phyloP scores from a whole-genome alignment of 2,888 invertebrate genomes.

The Lomographa bimaculata region DNA sequence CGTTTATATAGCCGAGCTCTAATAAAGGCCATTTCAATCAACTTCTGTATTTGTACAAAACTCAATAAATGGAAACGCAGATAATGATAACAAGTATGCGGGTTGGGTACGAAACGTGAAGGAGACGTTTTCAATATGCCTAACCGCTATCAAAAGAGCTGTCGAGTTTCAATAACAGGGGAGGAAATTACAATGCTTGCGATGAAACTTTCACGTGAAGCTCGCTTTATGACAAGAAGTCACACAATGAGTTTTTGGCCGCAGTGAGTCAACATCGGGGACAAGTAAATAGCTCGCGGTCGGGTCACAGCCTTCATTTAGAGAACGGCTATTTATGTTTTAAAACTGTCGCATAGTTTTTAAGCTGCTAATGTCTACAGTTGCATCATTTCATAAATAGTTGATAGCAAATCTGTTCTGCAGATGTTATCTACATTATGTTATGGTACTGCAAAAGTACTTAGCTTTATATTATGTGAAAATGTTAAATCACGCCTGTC shows the following conservation, averaged over 20 bases:
- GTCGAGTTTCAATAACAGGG: slow-evolving; percentile 56
- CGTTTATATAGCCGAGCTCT: slow-evolving; percentile 16
- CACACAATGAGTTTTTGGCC: slow-evolving; percentile 75
- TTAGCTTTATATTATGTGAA: slow-evolving; percentile 1
- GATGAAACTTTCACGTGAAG: slow-evolving; percentile 58
- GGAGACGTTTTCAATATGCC: slow-evolving; percentile 47
- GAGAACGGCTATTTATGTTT: slow-evolving; percentile 51
- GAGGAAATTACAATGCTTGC: slow-evolving; percentile 61
- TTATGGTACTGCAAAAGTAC: too few species aligned
- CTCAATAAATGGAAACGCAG: slow-evolving; percentile 33
- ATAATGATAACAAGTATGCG: slow-evolving; percentile 28
- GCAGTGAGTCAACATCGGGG: slow-evolving; percentile 64
- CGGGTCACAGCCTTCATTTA: slow-evolving; percentile 74
- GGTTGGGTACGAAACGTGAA: slow-evolving; percentile 34
- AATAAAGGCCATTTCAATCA: slow-evolving; percentile 28
- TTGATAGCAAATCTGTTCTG: background rate
- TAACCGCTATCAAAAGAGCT: slow-evolving; percentile 48
- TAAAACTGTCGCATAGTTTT: slow-evolving; percentile 37
- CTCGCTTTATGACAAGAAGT: slow-evolving; percentile 66
- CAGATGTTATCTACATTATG: too few species aligned
- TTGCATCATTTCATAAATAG: background rate
- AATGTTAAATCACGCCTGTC: slow-evolving; percentile 8
- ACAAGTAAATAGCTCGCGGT: slow-evolving; percentile 70
- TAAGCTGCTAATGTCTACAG: slow-evolving; percentile 3
- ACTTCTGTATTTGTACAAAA: slow-evolving; percentile 33